Percentiles rank a stretch among this genome's conserved stretches.
phyloP scores from a whole-genome alignment of 2,797 vertebrate genomes.

The Pempheris klunzingeri region DNA sequence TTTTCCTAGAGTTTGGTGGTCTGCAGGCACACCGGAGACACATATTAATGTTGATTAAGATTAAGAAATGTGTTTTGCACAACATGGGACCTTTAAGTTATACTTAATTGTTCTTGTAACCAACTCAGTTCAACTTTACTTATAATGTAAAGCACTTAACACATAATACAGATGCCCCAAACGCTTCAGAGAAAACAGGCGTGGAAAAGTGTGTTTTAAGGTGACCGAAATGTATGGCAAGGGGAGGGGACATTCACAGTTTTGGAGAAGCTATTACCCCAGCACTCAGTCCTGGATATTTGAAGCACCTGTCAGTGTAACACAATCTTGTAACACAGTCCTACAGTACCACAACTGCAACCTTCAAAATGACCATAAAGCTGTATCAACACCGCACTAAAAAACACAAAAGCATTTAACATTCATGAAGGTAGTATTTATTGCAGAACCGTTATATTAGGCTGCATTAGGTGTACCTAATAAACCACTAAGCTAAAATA shows the following conservation, averaged over 20 bases:
- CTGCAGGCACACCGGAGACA: too few species aligned
- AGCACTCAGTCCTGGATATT: background rate
- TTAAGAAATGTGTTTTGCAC: too few species aligned
- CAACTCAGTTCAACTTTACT: too few species aligned
- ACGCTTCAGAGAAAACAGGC: too few species aligned
- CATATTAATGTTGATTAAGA: too few species aligned
- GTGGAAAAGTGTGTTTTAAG: slow-evolving; percentile 1
- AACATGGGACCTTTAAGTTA: too few species aligned
- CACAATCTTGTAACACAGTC: background rate
- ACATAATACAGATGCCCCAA: too few species aligned
- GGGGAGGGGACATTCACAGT: background rate
- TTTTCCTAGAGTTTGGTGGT: too few species aligned
- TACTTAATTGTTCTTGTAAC: too few species aligned
- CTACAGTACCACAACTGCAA: background rate
- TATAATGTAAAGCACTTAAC: too few species aligned
- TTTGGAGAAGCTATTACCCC: background rate
- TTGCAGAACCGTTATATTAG: background rate
- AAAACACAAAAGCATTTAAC: background rate
- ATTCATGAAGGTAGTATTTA: background rate
- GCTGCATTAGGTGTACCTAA: background rate
- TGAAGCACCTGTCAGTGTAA: slow-evolving; percentile 1
- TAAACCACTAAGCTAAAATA: background rate
- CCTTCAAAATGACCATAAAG: background rate
- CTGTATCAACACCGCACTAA: background rate
- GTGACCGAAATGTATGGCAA: background rate